These are phyloP conservation scores for Agonopterix arenella DNA, from an alignment of 2,888 invertebrate genomes.

Conservation along the genomic window DNA sequence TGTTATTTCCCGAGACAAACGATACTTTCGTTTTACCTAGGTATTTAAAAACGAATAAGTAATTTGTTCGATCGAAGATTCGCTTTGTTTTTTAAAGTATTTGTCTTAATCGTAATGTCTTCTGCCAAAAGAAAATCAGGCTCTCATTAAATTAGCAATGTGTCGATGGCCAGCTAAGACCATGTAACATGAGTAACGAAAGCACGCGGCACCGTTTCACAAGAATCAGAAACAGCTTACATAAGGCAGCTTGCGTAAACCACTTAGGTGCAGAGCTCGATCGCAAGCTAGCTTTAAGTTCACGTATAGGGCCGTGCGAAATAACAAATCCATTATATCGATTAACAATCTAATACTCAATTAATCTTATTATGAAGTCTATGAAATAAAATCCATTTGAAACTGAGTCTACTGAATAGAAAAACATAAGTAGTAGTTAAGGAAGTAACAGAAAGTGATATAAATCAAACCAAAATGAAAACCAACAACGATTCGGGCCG, in stretches of 20 bases:
- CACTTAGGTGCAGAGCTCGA: conserved; percentile 53
- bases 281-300: conserved; percentile 60
- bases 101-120: neutral
- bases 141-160: conserved; percentile 46
- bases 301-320: conserved; percentile 49
- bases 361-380: conserved; percentile 6
- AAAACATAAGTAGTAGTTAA: conserved; percentile 8
- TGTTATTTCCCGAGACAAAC: neutral
- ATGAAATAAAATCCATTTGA: conserved; percentile 3
- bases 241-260: conserved; percentile 67
- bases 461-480: conserved; percentile 33
- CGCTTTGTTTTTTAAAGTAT: too few species aligned
- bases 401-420: neutral
- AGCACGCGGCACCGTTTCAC: conserved; percentile 56
- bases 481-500: conserved; percentile 35
- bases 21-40: neutral
- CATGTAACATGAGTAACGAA: conserved; percentile 49
- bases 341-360: conserved; percentile 25
- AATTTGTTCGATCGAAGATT: neutral
- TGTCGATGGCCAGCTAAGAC: conserved; percentile 28
- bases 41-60: neutral
- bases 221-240: conserved; percentile 65
- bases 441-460: conserved; percentile 13
- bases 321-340: conserved; percentile 44
- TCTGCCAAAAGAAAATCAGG: conserved; percentile 28